Evolutionary conservation across 2,113 vertebrate genomes (phyloP).

Genomic region (Neolamprologus sp.): DNA sequence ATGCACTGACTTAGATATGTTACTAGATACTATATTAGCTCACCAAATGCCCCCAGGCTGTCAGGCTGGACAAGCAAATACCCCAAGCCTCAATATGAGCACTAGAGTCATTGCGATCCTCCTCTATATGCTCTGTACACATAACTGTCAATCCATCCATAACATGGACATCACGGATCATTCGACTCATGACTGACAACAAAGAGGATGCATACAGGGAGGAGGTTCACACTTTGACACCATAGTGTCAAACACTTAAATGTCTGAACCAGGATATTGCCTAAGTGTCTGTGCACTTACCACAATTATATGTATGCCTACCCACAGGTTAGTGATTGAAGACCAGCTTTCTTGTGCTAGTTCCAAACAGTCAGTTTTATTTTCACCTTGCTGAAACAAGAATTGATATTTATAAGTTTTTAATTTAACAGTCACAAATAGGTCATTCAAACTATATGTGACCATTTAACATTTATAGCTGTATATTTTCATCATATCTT

Average conservation of each 20-base stretch:
- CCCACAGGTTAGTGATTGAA: background rate
- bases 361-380: background rate
- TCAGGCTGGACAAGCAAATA: background rate
- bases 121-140: background rate
- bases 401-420: background rate
- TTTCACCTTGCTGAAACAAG: background rate
- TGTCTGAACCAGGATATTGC: background rate
- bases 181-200: background rate
- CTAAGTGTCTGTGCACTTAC: background rate
- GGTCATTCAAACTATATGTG: background rate
- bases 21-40: background rate
- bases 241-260: background rate
- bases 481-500: background rate
- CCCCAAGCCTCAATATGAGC: background rate
- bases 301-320: background rate
- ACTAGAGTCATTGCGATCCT: background rate
- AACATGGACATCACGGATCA: background rate
- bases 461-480: background rate
- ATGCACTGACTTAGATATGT: background rate
- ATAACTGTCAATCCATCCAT: background rate
- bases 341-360: background rate
- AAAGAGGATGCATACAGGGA: background rate
- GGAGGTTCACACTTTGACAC: background rate
- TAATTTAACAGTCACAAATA: background rate
- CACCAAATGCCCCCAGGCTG: background rate